Conservation (phyloP, 2,888 invertebrate species). For the Calliphora vomitoria region DNA sequence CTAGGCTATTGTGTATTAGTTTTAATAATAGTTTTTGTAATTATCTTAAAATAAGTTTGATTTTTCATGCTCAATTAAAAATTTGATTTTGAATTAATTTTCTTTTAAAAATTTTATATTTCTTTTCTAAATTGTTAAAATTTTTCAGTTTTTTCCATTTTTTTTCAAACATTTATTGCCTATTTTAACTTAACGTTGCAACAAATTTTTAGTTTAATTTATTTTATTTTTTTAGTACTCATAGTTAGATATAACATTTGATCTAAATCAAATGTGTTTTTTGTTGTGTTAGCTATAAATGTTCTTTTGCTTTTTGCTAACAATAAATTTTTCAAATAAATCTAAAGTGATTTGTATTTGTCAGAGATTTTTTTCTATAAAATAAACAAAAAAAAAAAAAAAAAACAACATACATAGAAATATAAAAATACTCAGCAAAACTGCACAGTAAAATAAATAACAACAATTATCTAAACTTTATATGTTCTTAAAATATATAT, state of each 20-base stretch:
- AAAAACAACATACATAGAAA: not conserved
- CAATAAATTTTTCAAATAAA: slow-evolving; percentile 73
- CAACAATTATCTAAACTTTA: slow-evolving; percentile 57
- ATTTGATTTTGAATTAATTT: no score
- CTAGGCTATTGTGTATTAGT: no score
- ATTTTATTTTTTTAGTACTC: not conserved
- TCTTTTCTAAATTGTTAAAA: no score
- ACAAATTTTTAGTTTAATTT: slow-evolving; percentile 27
- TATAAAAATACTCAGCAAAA: slow-evolving; percentile 31
- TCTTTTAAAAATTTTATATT: no score
- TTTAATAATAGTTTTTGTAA: no score
- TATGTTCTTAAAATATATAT: slow-evolving; percentile 28
- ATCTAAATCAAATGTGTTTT: slow-evolving; percentile 51
- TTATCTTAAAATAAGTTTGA: no score
- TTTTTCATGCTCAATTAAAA: no score
- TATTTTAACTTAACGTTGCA: no score
- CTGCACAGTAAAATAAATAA: slow-evolving; percentile 45
- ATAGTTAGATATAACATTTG: slow-evolving; percentile 40
- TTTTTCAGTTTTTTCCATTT: no score
- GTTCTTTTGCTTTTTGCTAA: slow-evolving; percentile 46
- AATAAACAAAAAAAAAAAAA: no score
- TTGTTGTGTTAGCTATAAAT: slow-evolving; percentile 34
- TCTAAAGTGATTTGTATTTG: slow-evolving; percentile 76
- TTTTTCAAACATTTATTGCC: no score
- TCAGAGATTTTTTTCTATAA: slow-evolving; percentile 68